Base-by-base conservation (phyloP, 1,140 invertebrate genomes). In the Lethocerus indicus region DNA sequence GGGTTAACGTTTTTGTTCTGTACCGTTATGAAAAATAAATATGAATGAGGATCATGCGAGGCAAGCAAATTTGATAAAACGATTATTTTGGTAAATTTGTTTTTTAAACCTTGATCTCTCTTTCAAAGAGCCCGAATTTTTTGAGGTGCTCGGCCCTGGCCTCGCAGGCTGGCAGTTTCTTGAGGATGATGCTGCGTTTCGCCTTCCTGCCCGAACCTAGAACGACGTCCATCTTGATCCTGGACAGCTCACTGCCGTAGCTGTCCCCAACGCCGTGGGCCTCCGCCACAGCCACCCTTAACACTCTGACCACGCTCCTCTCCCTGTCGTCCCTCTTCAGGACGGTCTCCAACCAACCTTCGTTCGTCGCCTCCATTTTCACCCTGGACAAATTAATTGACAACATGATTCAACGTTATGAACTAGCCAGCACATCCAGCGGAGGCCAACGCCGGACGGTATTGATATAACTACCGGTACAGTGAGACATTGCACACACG, bases 41-140 rank as follows among this genome's bases (percentile, higher is more conserved):
- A n/a, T n/a, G n/a, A n/a, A n/a, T n/a, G n/a, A n/a, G n/a, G n/a
- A n/a, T n/a, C n/a, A n/a, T n/a, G n/a, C n/a, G n/a, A n/a, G n/a
- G n/a, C n/a, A n/a, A n/a, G n/a, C n/a, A n/a, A n/a, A n/a, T n/a
- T n/a, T n/a, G n/a, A n/a, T n/a, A n/a, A n/a, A n/a, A n/a, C n/a
- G n/a, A n/a, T n/a, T n/a, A n/a, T n/a, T n/a, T n/a, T n/a, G n/a
- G n/a, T n/a, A n/a, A n/a, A n/a, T n/a, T n/a, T n/a, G n/a, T n/a
- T n/a, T n/a, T n/a, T n/a, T n/a, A n/a, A n/a, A 47, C 45, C 27
- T 21, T 29, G 20, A 35, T 29, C 32, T 47, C 45, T 47, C 7
- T 47, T 21, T 6, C 2, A 21, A 32, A 47, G n/a, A 32, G 7
- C 5, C 45, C 45, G 1, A 16, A 1, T n/a, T 35, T 18, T 14